Conservation (phyloP, 2,888 invertebrate species). For the Cryptocheilus praepositus region DNA sequence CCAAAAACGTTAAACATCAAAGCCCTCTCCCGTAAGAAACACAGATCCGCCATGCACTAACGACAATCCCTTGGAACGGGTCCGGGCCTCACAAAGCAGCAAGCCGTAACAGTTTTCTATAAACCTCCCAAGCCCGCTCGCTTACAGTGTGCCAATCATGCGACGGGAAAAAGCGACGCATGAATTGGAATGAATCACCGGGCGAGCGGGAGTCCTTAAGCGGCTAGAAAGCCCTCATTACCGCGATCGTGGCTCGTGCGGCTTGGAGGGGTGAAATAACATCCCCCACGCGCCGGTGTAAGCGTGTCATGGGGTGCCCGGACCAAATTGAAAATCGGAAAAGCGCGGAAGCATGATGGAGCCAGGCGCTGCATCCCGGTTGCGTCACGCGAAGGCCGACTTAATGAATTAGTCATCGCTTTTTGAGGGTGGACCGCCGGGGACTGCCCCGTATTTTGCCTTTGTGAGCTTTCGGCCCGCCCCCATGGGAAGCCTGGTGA, state of each 20-base stretch:
- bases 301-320: slow-evolving; percentile 3
- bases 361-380: slow-evolving; percentile 4
- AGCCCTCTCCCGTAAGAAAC: no score
- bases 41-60: no score
- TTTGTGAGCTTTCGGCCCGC: slow-evolving; percentile 29
- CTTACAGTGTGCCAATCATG: slow-evolving; percentile 4
- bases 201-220: not conserved
- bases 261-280: slow-evolving; percentile 3
- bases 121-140: slow-evolving; percentile 18
- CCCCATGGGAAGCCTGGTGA: not conserved
- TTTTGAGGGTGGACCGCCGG: slow-evolving; percentile 35
- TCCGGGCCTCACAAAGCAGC: not conserved
- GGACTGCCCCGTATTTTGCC: not conserved
- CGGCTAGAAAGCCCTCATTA: slow-evolving; percentile 24
- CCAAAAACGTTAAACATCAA: no score
- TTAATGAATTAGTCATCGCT: slow-evolving; percentile 64
- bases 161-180: no score
- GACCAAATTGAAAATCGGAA: slow-evolving; percentile 48
- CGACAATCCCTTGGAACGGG: not conserved
- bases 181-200: slow-evolving; percentile 9
- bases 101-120: slow-evolving; percentile 5
- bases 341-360: slow-evolving; percentile 47
- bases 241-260: slow-evolving; percentile 35
- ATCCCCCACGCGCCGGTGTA: slow-evolving; percentile 8
- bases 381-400: slow-evolving; percentile 25